Conservation (phyloP, 92 coral and sea anemone species). For the Meandrina meandrites region DNA sequence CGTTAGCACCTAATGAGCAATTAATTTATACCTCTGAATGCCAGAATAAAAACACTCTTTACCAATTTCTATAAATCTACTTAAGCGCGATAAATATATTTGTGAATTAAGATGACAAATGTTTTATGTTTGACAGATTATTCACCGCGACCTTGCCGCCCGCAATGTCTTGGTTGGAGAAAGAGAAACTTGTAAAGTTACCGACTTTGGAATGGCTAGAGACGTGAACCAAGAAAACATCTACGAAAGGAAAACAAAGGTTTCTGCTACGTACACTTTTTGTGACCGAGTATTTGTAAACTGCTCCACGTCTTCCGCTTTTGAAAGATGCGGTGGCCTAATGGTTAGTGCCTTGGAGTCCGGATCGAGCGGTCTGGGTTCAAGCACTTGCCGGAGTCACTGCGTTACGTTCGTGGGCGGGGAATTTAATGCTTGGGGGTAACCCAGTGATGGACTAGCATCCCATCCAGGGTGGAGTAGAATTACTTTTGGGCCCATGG, state of each 20-base stretch:
- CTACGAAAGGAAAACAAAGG: slow-evolving; percentile 58
- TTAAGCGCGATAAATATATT: background rate
- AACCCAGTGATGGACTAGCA: no score
- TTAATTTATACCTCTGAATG: background rate
- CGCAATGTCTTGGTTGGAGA: slow-evolving; percentile 69
- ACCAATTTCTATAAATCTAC: no score
- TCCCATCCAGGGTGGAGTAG: no score
- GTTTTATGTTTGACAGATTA: slow-evolving; percentile 31
- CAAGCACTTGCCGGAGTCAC: no score
- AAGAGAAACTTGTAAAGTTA: slow-evolving; percentile 59
- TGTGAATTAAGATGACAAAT: background rate
- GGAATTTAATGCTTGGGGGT: no score
- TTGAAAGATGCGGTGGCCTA: background rate
- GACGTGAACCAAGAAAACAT: slow-evolving; percentile 56
- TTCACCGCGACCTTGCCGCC: slow-evolving; percentile 73
- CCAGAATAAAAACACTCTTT: no score
- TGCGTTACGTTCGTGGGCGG: no score
- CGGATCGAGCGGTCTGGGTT: no score
- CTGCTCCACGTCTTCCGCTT: background rate
- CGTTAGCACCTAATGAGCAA: no score
- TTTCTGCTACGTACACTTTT: background rate
- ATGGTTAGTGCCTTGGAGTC: no score
- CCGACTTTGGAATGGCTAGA: slow-evolving; percentile 75
- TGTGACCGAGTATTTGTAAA: background rate
- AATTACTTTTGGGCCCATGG: no score